phyloP scores from a whole-genome alignment of 2,888 invertebrate genomes.

The Drosophila neoperkinsi region DNA sequence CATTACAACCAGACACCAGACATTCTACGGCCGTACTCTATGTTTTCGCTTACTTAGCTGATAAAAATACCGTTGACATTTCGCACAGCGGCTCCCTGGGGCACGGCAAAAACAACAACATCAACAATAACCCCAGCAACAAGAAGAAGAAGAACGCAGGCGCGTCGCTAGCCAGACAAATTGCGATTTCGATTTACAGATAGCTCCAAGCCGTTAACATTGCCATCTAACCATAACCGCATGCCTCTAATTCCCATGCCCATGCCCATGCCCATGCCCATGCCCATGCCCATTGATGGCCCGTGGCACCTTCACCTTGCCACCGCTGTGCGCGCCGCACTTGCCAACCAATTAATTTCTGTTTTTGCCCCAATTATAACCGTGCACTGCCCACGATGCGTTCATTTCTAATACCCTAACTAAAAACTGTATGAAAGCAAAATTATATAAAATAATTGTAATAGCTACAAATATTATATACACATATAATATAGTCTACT shows the following conservation, averaged over 20 bases:
- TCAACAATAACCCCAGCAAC: not conserved
- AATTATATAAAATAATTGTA: not conserved
- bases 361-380: conserved; percentile 67
- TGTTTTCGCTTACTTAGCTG: conserved; percentile 46
- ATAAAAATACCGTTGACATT: conserved; percentile 78
- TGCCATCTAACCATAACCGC: conserved; percentile 4
- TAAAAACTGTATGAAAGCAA: not conserved
- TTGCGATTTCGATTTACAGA: conserved; percentile 29
- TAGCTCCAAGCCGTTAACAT: conserved; percentile 34
- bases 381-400: conserved; percentile 62
- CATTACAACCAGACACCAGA: conserved; percentile 17
- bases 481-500: not conserved
- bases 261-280: conserved; percentile 10
- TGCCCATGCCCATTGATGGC: conserved; percentile 7
- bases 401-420: conserved; percentile 47
- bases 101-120: conserved; percentile 7
- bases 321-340: conserved; percentile 53
- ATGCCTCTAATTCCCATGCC: not conserved
- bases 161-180: conserved; percentile 17
- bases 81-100: conserved; percentile 42
- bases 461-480: no score
- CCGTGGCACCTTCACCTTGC: conserved; percentile 7
- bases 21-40: conserved; percentile 33
- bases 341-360: conserved; percentile 74
- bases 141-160: conserved; percentile 14